Base-by-base conservation (phyloP, 2,888 invertebrate species). In the Drosophila melanosoma region DNA sequence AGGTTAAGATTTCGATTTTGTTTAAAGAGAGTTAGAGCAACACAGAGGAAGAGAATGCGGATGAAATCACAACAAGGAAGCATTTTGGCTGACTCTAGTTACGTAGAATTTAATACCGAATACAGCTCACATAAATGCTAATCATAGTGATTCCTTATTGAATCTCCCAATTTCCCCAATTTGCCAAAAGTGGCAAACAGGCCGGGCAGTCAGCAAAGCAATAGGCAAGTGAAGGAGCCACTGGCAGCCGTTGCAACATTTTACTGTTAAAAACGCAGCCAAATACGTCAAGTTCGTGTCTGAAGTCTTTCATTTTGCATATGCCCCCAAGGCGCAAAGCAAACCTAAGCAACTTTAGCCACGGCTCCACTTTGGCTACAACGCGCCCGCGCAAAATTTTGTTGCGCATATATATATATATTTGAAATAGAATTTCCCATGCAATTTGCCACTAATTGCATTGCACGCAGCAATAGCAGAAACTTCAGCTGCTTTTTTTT, bases 101-200 rank as follows among this genome's bases (percentile, higher is more conserved):
- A 75, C 74, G 72, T 29, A 29, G 29, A 79, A 80, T 79, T 74
- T 72, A 56, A 58, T 67, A 52, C 68, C 67, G 58, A 72, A 74
- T 71, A 54, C 75, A 70, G 79, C 70, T 64, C 69, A 68, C 78
- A 62, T 81, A 85, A 86, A 87, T 88, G 86, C 83, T 89, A 87
- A 87, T 89, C 82, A 87, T 87, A 89, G 89, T 87, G 83, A 87
- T 89, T 87, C 77, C 78, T 76, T 89, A 87, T 89, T 89, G 87
- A 87, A 89, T 81, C 81, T 77, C 68, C 76, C 83, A 79, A 78
- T 64, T 76, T 73, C 59, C 73, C 63, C 69, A 81, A 81, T 74
- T 73, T 62, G 78, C 65, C 62, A 56, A 64, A 67, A 62, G 20
- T 38, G 53, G 48, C 56, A 56, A 56, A 38, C 38, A 56, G 36